A percentile compares a stretch with the other conserved stretches of the same genome.
These are phyloP conservation scores for Pelochelys cantorii DNA, from an alignment of 2,797 vertebrate genomes.

Conservation along the genomic window DNA sequence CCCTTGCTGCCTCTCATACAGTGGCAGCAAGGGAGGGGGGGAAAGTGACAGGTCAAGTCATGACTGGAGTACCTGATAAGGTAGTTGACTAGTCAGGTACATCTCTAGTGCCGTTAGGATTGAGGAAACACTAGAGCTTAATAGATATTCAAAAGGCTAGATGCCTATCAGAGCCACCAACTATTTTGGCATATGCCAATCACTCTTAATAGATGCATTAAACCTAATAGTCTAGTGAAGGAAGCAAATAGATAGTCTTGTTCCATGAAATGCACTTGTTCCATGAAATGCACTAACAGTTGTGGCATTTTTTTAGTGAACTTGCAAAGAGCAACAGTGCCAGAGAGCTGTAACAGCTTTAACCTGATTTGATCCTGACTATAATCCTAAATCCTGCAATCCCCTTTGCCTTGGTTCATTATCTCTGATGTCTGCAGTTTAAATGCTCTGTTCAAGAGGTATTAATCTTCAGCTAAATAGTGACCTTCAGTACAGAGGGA, in stretches of 20 bases:
- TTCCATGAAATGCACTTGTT: neutral
- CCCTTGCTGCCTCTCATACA: no score
- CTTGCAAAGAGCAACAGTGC: conserved; percentile 36
- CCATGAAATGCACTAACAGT: no score
- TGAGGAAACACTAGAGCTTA: neutral
- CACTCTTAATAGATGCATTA: neutral
- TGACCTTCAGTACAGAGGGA: conserved; percentile 55
- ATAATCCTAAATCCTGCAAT: conserved; percentile 86
- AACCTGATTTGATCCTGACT: conserved; percentile 76
- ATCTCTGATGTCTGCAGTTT: conserved; percentile 77
- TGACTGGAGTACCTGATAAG: no score
- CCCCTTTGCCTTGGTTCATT: conserved; percentile 85
- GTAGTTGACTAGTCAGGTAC: no score
- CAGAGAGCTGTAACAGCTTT: conserved; percentile 61
- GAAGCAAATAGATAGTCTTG: neutral
- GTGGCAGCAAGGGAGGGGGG: no score
- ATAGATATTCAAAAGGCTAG: neutral
- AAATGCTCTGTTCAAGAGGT: conserved; percentile 56
- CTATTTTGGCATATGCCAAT: neutral
- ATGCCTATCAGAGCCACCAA: neutral
- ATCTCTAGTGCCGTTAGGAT: neutral
- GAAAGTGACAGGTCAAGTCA: no score
- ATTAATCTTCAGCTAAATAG: conserved; percentile 62
- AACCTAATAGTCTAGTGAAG: neutral
- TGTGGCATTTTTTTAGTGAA: neutral